Evolutionary conservation across 2,113 vertebrate species (phyloP).

Genomic region (Ariopsis seemanni): DNA sequence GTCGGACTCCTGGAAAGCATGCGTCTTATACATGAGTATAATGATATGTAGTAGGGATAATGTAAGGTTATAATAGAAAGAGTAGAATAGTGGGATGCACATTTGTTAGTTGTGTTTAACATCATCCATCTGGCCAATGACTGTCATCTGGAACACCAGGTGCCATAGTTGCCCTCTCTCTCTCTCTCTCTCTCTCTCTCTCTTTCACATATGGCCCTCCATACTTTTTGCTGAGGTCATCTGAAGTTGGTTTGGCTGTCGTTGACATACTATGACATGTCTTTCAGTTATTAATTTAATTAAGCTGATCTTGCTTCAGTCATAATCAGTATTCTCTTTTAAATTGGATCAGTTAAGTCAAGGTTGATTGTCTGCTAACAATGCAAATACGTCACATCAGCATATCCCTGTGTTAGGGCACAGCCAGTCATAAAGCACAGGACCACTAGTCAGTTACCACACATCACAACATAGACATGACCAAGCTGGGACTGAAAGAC

Average conservation of each 20-base stretch:
- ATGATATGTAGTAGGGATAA: neutral
- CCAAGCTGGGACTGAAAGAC: neutral
- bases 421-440: neutral
- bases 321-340: neutral
- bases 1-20: neutral
- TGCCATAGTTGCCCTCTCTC: conserved; percentile 64
- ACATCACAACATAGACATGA: neutral
- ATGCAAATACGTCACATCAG: neutral
- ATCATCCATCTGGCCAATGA: conserved; percentile 72
- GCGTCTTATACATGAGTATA: conserved; percentile 24
- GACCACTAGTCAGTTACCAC: neutral
- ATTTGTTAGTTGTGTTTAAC: conserved; percentile 42
- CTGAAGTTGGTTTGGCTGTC: conserved; percentile 12
- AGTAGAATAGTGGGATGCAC: conserved; percentile 20
- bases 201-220: conserved; percentile 56
- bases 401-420: neutral
- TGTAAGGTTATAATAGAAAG: neutral
- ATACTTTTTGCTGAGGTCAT: conserved; percentile 61
- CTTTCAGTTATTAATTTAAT: neutral
- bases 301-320: neutral
- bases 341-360: conserved; percentile 1
- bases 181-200: conserved; percentile 40
- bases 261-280: neutral
- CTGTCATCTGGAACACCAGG: conserved; percentile 79
- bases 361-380: neutral